A percentile compares a stretch with the other conserved stretches of the same genome.
Evolutionary conservation across 1,140 invertebrate genomes (phyloP).

Genomic region (Megalopta genalis): DNA sequence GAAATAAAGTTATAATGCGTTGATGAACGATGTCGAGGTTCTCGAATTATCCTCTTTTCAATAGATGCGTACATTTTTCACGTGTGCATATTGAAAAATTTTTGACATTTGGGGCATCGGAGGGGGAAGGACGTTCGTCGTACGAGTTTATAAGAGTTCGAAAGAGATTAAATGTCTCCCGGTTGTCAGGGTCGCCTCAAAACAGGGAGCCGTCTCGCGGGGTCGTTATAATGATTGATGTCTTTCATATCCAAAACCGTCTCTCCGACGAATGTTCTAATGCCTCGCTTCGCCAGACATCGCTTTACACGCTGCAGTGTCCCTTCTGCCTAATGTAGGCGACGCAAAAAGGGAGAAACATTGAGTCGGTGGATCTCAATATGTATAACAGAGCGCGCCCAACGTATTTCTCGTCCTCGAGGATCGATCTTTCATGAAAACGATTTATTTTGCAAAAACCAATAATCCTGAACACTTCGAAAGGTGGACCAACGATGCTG

Average conservation of each 20-base stretch:
- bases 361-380: constrained; percentile 5
- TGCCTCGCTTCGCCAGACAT: constrained; percentile 32
- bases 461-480: not conserved
- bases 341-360: not conserved
- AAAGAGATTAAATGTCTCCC: constrained; percentile 49
- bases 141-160: constrained; percentile 47
- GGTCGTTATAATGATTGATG: constrained; percentile 55
- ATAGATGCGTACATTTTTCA: no score
- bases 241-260: constrained; percentile 49
- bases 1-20: no score
- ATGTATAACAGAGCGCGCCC: not conserved
- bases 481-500: not conserved
- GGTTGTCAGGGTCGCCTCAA: constrained; percentile 38
- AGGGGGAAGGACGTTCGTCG: constrained; percentile 5
- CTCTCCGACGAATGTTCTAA: constrained; percentile 43
- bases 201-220: constrained; percentile 29
- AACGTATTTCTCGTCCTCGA: not conserved
- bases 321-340: constrained; percentile 3
- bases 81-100: not conserved
- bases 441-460: not conserved
- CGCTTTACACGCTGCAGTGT: constrained; percentile 39
- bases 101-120: not conserved
- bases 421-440: not conserved
- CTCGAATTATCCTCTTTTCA: no score
- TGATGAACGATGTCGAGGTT: no score